A percentile compares a stretch with the other conserved stretches of the same genome.
phyloP scores from a whole-genome alignment of 2,888 invertebrate species.

The Drosophila paucipuncta region DNA sequence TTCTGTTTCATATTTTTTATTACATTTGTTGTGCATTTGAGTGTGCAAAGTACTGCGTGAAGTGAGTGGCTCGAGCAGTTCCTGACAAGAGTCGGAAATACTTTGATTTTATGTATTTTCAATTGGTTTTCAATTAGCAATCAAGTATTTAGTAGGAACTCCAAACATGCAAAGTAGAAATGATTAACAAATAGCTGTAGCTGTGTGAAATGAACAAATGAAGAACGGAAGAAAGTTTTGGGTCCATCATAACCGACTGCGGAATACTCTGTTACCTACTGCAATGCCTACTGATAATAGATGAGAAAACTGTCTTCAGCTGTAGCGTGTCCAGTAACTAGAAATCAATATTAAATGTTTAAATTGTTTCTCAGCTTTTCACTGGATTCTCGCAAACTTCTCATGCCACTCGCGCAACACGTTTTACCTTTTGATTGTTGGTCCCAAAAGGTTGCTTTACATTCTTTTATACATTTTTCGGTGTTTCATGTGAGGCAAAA shows the following conservation, averaged over 20 bases:
- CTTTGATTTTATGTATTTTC: background rate
- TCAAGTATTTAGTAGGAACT: background rate
- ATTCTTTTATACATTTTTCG: slow-evolving; percentile 24
- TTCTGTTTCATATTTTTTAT: slow-evolving; percentile 55
- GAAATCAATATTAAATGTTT: background rate
- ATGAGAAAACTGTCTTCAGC: background rate
- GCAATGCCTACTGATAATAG: background rate
- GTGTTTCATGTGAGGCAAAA: slow-evolving; percentile 57
- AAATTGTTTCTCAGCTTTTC: background rate
- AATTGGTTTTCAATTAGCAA: background rate
- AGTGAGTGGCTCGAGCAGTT: slow-evolving; percentile 20
- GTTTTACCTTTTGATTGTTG: slow-evolving; percentile 7
- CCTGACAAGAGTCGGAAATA: background rate
- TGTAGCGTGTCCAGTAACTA: background rate
- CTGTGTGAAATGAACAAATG: background rate
- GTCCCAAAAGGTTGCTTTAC: background rate
- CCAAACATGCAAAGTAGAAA: background rate
- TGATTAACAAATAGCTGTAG: background rate
- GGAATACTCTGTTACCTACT: background rate
- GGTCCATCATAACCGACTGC: background rate
- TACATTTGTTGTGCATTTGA: slow-evolving; percentile 68
- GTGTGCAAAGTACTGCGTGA: slow-evolving; percentile 39
- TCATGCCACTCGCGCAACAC: background rate
- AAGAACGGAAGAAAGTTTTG: too few relatives aligned
- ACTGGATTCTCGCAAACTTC: background rate